These are phyloP conservation scores for Latheticus oryzae DNA, from an alignment of 2,888 invertebrate genomes.

Conservation along the genomic window DNA sequence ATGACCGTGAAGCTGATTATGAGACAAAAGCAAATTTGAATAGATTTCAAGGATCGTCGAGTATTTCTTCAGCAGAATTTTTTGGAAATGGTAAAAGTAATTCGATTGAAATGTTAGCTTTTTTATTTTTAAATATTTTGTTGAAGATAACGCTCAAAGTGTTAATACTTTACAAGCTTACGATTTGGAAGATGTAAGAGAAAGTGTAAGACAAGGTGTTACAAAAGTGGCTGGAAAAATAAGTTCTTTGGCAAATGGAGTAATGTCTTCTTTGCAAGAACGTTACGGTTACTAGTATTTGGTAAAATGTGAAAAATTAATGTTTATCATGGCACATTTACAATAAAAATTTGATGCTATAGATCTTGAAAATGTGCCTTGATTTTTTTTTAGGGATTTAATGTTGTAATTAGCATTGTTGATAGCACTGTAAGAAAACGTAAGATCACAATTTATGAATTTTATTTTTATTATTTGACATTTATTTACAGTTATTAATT, in stretches of 20 bases:
- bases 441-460: too few relatives aligned
- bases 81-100: constrained; percentile 70
- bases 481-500: constrained; percentile 1
- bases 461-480: constrained; percentile 7
- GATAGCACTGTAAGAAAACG: constrained; percentile 32
- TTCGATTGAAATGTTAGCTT: too few relatives aligned
- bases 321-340: constrained; percentile 37
- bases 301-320: constrained; percentile 12
- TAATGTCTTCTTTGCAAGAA: constrained; percentile 90
- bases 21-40: constrained; percentile 71
- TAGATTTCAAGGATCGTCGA: constrained; percentile 92
- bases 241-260: constrained; percentile 93
- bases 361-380: constrained; percentile 39
- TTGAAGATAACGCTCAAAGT: constrained; percentile 42
- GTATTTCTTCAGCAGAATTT: constrained; percentile 97
- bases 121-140: too few relatives aligned
- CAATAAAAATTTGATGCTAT: too few relatives aligned
- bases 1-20: constrained; percentile 73
- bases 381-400: constrained; percentile 34
- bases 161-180: constrained; percentile 69
- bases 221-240: constrained; percentile 97
- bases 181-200: constrained; percentile 96
- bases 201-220: constrained; percentile 96
- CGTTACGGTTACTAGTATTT: constrained; percentile 59
- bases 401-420: constrained; percentile 33